Conservation (phyloP, 2,113 vertebrate genomes). For the Hippocampus zosterae region DNA sequence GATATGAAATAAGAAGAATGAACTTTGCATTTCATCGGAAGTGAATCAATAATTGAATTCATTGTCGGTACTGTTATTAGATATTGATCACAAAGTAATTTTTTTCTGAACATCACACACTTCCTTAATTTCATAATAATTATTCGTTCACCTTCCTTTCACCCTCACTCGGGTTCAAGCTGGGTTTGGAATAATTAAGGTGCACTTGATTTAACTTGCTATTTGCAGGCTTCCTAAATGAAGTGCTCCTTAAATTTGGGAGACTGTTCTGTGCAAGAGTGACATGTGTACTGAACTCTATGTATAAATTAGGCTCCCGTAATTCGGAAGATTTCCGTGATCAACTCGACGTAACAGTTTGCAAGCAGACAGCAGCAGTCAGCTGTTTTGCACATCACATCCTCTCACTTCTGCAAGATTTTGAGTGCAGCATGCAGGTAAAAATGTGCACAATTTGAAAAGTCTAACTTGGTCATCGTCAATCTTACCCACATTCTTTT, state of each 20-base stretch:
- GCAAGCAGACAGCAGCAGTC: constrained; percentile 56
- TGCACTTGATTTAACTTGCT: constrained; percentile 21
- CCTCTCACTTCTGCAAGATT: constrained; percentile 39
- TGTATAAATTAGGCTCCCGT: constrained; percentile 54
- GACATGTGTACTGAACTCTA: constrained; percentile 28
- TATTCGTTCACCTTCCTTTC: not conserved
- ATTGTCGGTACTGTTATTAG: constrained; percentile 10
- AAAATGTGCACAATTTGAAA: constrained; percentile 70
- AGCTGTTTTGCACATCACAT: constrained; percentile 50
- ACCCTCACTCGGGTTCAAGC: not conserved
- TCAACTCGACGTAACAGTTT: constrained; percentile 65
- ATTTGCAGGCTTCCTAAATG: constrained; percentile 9
- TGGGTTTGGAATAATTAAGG: constrained; percentile 4
- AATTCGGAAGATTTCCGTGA: constrained; percentile 63
- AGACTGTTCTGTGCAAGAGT: constrained; percentile 33
- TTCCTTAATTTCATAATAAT: not conserved
- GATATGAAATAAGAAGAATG: constrained; percentile 47
- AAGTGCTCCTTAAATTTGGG: constrained; percentile 22
- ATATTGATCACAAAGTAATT: not conserved
- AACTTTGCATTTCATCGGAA: constrained; percentile 17
- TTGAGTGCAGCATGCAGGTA: constrained; percentile 76
- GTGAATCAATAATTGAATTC: constrained; percentile 8
- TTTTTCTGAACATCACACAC: not conserved
- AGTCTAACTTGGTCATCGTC: constrained; percentile 41
- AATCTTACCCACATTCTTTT: constrained; percentile 34